Percentiles rank a stretch among this genome's conserved stretches.
Evolutionary conservation across 2,113 vertebrate species (phyloP).

Genomic region (Girardinichthys multiradiatus): DNA sequence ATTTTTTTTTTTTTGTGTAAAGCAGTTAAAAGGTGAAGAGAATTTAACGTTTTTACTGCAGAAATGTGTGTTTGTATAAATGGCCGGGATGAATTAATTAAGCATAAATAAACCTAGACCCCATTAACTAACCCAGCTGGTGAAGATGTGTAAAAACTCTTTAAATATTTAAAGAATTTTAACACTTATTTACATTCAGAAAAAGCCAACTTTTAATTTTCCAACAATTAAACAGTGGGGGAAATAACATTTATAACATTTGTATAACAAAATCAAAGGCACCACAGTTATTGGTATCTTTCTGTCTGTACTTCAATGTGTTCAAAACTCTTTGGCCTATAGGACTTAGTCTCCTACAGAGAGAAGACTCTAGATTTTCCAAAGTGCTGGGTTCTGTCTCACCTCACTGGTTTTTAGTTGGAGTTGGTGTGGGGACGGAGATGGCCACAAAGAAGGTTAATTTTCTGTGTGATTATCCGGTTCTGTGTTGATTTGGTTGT

Average conservation of each 20-base stretch:
- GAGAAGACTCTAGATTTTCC: not conserved
- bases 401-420: not conserved
- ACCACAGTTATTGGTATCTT: not conserved
- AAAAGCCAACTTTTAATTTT: no score
- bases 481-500: not conserved
- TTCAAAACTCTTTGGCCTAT: not conserved
- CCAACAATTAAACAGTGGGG: no score
- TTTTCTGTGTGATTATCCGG: not conserved
- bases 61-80: not conserved
- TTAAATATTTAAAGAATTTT: not conserved
- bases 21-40: constrained; percentile 14
- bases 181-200: no score
- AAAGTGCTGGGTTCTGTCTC: not conserved
- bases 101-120: not conserved
- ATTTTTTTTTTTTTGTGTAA: constrained; percentile 32
- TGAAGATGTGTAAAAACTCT: not conserved
- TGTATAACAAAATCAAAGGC: not conserved
- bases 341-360: not conserved
- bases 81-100: not conserved
- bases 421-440: not conserved
- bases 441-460: not conserved
- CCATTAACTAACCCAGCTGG: not conserved
- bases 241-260: no score
- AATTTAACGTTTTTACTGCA: constrained; percentile 1
- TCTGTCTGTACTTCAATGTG: not conserved